Base-by-base conservation (phyloP, 2,797 vertebrate genomes). In the Staurois parvus region DNA sequence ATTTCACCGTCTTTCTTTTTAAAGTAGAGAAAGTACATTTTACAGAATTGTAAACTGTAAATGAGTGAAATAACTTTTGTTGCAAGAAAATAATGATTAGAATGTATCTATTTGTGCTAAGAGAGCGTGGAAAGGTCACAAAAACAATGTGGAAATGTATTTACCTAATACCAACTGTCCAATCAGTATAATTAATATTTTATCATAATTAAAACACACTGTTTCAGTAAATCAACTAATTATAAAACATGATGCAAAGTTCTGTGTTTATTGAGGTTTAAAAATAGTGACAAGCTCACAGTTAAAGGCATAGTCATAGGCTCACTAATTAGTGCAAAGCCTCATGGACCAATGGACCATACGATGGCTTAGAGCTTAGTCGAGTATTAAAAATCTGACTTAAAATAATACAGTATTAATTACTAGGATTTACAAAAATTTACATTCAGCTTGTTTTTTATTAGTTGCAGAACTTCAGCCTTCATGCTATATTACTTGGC, bases 131-230 rank as follows among this genome's bases (percentile, higher is more conserved):
- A 81, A 85, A 81, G 77, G 77, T 85, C 84, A 79, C 11, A 29
- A 85, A 76, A 85, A 74, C 77, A 80, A 80, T 45, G 29, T 56
- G 69, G 76, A 62, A 73, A 79, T 29, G 45, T 40, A 56, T n/a
- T 59, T 75, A 80, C 48, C 40, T 73, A 62, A 80, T 69, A 75
- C 37, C 83, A 85, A 70, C 77, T 80, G 70, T 67, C 70, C 56
- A 80, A 80, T 85, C 70, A 81, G 48, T 67, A 37, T 73, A 85
- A 79, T 79, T 79, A 79, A 85, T 81, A 85, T 75, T 81, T 81
- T 75, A 26, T 21, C 45, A 69, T 85, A 76, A 81, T 81, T 85
- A 85, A 81, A 42, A 45, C 13, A 32, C 40, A 40, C 30, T 79
- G 52, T 78, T 77, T 66, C 56, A 2, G 24, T 24, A 67, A 79